Percentiles rank a stretch among this genome's conserved stretches.
These are phyloP conservation scores for Aphodius sticticus DNA, from an alignment of 2,888 invertebrate genomes.

Conservation along the genomic window DNA sequence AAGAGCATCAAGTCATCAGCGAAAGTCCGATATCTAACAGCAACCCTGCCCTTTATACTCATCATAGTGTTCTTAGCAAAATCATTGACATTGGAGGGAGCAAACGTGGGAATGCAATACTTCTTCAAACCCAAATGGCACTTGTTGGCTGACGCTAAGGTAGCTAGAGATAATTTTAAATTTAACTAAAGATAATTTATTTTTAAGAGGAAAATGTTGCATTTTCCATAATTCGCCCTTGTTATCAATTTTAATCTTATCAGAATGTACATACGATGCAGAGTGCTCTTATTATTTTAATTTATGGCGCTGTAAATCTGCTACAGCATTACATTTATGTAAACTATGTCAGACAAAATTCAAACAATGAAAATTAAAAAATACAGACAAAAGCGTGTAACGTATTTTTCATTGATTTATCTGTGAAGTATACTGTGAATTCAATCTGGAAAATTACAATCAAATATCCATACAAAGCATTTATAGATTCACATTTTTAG, in stretches of 20 bases:
- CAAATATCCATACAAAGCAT: no score
- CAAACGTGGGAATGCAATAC: constrained; percentile 82
- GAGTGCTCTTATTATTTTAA: constrained; percentile 11
- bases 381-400: no score
- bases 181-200: neutral
- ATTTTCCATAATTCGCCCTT: neutral
- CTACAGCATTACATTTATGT: constrained; percentile 8
- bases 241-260: constrained; percentile 24
- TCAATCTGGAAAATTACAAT: no score
- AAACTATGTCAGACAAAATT: neutral
- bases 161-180: constrained; percentile 50
- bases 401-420: no score
- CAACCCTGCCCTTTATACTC: constrained; percentile 89
- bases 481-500: no score
- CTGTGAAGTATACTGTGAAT: no score
- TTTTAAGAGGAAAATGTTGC: neutral
- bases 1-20: constrained; percentile 96
- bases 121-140: constrained; percentile 90
- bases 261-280: neutral
- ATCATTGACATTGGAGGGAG: constrained; percentile 90
- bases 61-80: constrained; percentile 86
- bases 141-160: constrained; percentile 81
- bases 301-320: constrained; percentile 18
- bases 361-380: neutral
- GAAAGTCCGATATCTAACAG: constrained; percentile 90